Conservation (phyloP, 1,140 invertebrate genomes). For the Rhagoletis pomonella region DNA sequence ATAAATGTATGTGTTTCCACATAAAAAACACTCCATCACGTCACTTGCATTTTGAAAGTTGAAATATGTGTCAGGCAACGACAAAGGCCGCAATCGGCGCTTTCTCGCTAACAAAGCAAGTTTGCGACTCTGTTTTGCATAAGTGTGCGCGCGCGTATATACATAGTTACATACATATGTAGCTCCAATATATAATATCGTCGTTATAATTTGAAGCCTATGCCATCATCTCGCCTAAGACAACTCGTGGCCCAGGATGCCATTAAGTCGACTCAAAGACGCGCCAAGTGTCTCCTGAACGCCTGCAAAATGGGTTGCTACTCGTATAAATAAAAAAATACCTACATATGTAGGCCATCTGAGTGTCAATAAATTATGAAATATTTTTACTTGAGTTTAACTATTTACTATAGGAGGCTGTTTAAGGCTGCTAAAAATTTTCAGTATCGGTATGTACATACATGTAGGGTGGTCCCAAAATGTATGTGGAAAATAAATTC, state of each 20-base stretch:
- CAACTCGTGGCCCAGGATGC: constrained; percentile 1
- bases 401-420: too few relatives aligned
- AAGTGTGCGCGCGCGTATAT: neutral
- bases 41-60: neutral
- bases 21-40: neutral
- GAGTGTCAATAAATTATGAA: too few relatives aligned
- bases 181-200: neutral
- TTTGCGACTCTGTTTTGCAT: neutral
- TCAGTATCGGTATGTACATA: too few relatives aligned
- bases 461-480: too few relatives aligned
- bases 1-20: neutral
- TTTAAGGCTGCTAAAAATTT: too few relatives aligned
- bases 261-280: neutral
- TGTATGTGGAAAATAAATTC: too few relatives aligned
- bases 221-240: neutral
- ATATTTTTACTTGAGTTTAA: too few relatives aligned
- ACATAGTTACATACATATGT: neutral
- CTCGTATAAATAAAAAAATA: too few relatives aligned
- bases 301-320: neutral
- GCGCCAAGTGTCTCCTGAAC: neutral
- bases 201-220: neutral
- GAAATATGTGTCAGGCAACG: constrained; percentile 37
- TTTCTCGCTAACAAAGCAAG: constrained; percentile 17
- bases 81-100: neutral
- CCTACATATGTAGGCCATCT: too few relatives aligned